Evolutionary conservation across 2,888 invertebrate genomes (phyloP).

Genomic region (Cheilosia impressa): DNA sequence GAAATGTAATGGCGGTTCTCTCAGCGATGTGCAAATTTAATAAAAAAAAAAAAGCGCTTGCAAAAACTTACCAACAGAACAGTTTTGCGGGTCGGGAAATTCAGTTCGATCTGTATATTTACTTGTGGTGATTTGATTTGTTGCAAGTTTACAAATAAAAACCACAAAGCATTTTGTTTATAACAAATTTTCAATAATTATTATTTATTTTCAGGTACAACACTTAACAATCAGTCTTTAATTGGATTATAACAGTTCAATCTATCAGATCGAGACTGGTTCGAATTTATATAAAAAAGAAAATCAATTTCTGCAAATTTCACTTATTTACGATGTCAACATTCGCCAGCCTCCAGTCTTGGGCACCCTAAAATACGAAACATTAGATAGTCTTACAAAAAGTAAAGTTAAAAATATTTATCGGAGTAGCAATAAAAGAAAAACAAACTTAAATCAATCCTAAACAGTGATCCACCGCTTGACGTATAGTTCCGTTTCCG

Average conservation of each 20-base stretch:
- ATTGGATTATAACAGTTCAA: not conserved
- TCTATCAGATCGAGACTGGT: not conserved
- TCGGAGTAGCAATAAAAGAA: not conserved
- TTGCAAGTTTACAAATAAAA: not conserved
- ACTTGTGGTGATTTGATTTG: too few species aligned
- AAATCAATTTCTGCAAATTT: not conserved
- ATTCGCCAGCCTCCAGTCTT: constrained; percentile 43
- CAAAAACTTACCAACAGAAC: too few species aligned
- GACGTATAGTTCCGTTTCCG: constrained; percentile 3
- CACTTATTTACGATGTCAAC: constrained; percentile 23
- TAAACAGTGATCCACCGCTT: constrained; percentile 60
- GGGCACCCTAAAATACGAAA: constrained; percentile 52
- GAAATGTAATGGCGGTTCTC: too few species aligned
- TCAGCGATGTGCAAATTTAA: too few species aligned
- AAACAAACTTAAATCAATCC: not conserved
- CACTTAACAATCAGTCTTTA: not conserved
- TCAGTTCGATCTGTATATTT: too few species aligned
- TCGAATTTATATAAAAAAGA: not conserved
- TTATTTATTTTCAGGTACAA: constrained; percentile 33
- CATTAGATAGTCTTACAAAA: not conserved
- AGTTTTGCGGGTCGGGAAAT: too few species aligned
- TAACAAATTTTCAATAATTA: not conserved
- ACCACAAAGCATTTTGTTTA: not conserved
- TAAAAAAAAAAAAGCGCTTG: too few species aligned
- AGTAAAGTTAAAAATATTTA: not conserved